Evolutionary conservation across 2,888 invertebrate species (phyloP).

Genomic region (Gryllus longicercus): DNA sequence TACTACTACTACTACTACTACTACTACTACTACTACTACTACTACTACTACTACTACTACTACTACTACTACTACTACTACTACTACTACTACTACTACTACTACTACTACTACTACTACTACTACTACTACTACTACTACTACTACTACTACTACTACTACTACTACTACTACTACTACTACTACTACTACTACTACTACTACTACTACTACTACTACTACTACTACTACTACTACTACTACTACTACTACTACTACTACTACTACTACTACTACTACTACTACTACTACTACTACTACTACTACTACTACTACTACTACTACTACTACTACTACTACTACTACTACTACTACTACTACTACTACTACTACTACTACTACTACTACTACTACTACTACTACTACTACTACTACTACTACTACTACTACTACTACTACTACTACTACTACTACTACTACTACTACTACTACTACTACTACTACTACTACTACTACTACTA

Average conservation of each 20-base stretch:
- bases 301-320: slow-evolving; percentile 35
- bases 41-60: slow-evolving; percentile 35
- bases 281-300: slow-evolving; percentile 35
- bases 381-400: slow-evolving; percentile 34
- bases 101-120: slow-evolving; percentile 35
- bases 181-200: slow-evolving; percentile 35
- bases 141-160: slow-evolving; percentile 35
- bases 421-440: slow-evolving; percentile 34
- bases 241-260: slow-evolving; percentile 34
- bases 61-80: slow-evolving; percentile 35
- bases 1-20: slow-evolving; percentile 35
- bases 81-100: slow-evolving; percentile 35
- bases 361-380: slow-evolving; percentile 35
- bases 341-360: slow-evolving; percentile 35
- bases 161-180: slow-evolving; percentile 34
- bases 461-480: slow-evolving; percentile 35
- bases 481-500: slow-evolving; percentile 34
- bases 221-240: slow-evolving; percentile 35
- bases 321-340: slow-evolving; percentile 35
- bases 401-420: slow-evolving; percentile 34
- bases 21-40: slow-evolving; percentile 35
- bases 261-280: slow-evolving; percentile 35
- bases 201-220: slow-evolving; percentile 35
- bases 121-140: slow-evolving; percentile 35
- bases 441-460: slow-evolving; percentile 35